A percentile compares a stretch with the other conserved stretches of the same genome.
Conservation (phyloP, 2,113 vertebrate species). For the Tonatia bakeri region DNA sequence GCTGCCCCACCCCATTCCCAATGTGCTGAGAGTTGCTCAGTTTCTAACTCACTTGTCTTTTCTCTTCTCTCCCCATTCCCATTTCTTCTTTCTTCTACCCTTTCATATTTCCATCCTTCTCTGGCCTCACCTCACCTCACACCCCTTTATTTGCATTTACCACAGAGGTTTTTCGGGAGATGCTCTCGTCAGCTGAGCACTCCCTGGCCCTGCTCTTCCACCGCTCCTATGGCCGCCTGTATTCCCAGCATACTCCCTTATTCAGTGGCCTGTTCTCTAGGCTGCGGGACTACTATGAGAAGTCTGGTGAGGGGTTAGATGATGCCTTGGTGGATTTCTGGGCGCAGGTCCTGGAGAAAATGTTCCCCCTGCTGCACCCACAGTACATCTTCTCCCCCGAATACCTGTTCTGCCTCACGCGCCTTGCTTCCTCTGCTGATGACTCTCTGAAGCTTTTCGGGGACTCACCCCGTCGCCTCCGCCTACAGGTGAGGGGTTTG, state of each 20-base stretch:
- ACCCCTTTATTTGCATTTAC: slow-evolving; percentile 33
- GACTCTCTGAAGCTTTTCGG: slow-evolving; percentile 89
- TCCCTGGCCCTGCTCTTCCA: slow-evolving; percentile 91
- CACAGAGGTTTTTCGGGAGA: slow-evolving; percentile 89
- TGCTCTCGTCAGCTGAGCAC: slow-evolving; percentile 88
- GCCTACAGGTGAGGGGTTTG: slow-evolving; percentile 83
- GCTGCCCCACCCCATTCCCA: background rate
- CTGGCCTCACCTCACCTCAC: background rate
- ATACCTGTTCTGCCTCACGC: slow-evolving; percentile 90
- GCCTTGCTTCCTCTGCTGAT: slow-evolving; percentile 75
- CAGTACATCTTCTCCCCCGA: slow-evolving; percentile 89
- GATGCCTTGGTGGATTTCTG: slow-evolving; percentile 92
- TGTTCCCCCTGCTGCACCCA: slow-evolving; percentile 90
- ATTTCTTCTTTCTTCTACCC: background rate
- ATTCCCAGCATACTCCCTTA: slow-evolving; percentile 85
- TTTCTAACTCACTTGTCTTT: slow-evolving; percentile 51
- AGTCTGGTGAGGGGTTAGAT: slow-evolving; percentile 85
- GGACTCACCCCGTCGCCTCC: slow-evolving; percentile 87
- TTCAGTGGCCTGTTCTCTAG: slow-evolving; percentile 77
- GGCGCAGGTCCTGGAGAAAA: slow-evolving; percentile 87
- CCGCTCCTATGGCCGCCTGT: slow-evolving; percentile 88
- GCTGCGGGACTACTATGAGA: slow-evolving; percentile 88
- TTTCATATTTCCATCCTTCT: background rate
- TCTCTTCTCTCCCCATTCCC: background rate
- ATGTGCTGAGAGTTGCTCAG: background rate